phyloP scores from a whole-genome alignment of 2,113 vertebrate genomes.

The Halcyon senegalensis region DNA sequence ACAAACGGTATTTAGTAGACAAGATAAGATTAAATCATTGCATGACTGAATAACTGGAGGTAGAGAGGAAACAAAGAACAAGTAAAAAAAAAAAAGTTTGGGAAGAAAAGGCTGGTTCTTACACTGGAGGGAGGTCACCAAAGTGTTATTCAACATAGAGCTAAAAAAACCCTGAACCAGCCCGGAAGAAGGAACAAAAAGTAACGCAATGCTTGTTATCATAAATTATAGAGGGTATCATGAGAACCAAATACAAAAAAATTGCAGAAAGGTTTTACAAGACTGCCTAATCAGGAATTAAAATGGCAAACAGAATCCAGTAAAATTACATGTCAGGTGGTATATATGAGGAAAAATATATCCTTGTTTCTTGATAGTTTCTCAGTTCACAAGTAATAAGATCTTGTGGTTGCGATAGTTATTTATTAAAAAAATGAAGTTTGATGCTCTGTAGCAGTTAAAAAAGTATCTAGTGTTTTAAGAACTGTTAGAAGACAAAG shows the following conservation, averaged over 20 bases:
- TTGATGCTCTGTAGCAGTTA: neutral
- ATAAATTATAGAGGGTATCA: neutral
- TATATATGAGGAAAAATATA: neutral
- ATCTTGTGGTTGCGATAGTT: neutral
- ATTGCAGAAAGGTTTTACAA: neutral
- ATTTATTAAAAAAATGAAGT: neutral
- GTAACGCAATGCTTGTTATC: neutral
- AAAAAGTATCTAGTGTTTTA: neutral
- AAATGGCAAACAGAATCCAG: neutral
- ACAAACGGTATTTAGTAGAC: neutral
- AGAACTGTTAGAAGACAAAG: neutral
- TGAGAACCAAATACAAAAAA: neutral
- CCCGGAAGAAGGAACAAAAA: neutral
- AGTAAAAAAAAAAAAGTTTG: neutral
- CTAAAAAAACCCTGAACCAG: neutral
- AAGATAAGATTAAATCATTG: neutral
- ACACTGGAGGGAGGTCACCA: neutral
- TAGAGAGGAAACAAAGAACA: neutral
- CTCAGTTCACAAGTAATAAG: neutral
- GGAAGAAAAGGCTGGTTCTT: neutral
- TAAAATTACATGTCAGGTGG: neutral
- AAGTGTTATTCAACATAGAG: neutral
- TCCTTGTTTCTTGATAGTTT: neutral
- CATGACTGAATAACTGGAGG: neutral
- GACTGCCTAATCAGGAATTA: neutral